Base-by-base conservation (phyloP, 1,140 invertebrate species). In the Aphelinus atriplicis region DNA sequence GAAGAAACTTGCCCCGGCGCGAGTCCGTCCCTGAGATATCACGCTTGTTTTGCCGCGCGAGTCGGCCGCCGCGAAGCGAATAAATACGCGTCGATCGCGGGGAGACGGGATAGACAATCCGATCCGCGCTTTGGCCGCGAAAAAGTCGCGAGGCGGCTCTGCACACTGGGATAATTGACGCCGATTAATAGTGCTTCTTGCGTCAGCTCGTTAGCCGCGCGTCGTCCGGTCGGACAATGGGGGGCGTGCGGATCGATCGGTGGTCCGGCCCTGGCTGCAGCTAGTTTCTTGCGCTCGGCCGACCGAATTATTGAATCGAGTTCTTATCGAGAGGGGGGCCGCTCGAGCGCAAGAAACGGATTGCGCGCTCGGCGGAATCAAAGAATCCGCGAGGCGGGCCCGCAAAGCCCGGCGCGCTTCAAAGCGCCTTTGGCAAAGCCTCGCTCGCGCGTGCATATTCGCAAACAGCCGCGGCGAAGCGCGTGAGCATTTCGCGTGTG, bases 181-280 rank as follows among this genome's bases (percentile, higher is more conserved):
- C n/a, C 61, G 61, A 63, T 63, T 63, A 48, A 63, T 63, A 63
- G 46, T 63, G 61, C 26, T 26, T 26, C 26, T 26, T 26, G 26
- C 26, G 58, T 26, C 58, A 60, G 26, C 58, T 60, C 58, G 58
- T 60, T 60, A 60, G 26, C 58, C 26, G 58, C 58, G 58, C 58
- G 42, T 7, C 58, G 58, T 43, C 26, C 57, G 26, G 26, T 0
- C 57, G 58, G 58, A 60, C 58, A 60, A 60, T 60, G 58, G 45
- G 9, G 58, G 0, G 42, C 26, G 58, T 43, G 58, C 58, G 58
- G 42, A 60, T 60, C 58, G 58, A 60, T 60, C 58, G 26, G 58
- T 26, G 26, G 10, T 7, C 26, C 26, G 26, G 26, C 26, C 26
- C 26, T 2, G 45, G 42, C 58, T 6, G 6, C 43, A 58, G 4